phyloP scores from a whole-genome alignment of 2,113 vertebrate species.

The Calypte anna region DNA sequence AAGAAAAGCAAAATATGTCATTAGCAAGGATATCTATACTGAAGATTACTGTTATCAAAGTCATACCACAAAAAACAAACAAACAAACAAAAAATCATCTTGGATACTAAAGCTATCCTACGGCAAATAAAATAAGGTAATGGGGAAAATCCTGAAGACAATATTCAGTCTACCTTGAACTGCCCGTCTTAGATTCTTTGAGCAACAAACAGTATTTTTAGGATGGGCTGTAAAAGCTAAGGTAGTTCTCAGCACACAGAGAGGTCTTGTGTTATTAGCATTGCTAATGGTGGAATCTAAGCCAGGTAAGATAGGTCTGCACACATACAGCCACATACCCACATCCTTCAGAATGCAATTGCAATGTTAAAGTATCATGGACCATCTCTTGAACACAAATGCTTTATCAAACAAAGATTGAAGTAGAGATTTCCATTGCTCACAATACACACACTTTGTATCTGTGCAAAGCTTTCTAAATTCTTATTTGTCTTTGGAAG shows the following conservation, averaged over 20 bases:
- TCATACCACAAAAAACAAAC: background rate
- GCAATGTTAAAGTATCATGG: background rate
- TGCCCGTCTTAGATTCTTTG: background rate
- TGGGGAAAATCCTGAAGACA: background rate
- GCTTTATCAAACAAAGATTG: background rate
- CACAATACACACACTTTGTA: background rate
- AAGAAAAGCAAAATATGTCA: background rate
- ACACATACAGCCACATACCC: rapidly evolving
- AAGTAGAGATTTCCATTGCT: background rate
- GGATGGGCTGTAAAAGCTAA: background rate
- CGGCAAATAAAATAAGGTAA: background rate
- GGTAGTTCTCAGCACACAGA: background rate
- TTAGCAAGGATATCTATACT: background rate
- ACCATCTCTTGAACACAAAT: background rate
- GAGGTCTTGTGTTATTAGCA: background rate
- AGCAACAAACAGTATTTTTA: background rate
- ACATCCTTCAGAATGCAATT: background rate
- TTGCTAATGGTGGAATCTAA: background rate
- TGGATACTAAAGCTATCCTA: background rate
- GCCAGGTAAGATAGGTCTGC: background rate
- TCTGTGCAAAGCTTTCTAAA: background rate
- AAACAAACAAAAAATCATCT: background rate
- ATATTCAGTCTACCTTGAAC: background rate
- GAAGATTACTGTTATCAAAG: background rate
- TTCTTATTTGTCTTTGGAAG: background rate